Base-by-base conservation (phyloP, 2,888 invertebrate genomes). In the Drosophila rubida region DNA sequence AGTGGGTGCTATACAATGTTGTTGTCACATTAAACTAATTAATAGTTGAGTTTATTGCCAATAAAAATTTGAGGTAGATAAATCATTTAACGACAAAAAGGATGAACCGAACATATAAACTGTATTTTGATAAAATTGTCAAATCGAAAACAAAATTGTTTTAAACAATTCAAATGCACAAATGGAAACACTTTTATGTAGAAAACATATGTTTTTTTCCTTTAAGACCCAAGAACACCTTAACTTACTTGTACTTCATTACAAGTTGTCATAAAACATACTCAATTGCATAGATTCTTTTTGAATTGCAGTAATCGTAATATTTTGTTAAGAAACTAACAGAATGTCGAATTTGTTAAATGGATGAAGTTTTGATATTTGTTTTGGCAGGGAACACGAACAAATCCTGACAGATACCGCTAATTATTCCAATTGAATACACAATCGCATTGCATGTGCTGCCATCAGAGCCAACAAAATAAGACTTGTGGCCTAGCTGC, bases 401-500 rank as follows among this genome's bases (percentile, higher is more conserved):
- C 53, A 62, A 82, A 68, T 62, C 54, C 44, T 7, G 35, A 58
- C 44, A 53, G 74, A 71, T 69, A 74, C 13, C 48, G 50, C 61
- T 69, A 80, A 81, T 75, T 85, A 82, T 81, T 82, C 80, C 83
- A 82, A 82, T 72, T 85, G 80, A 66, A 75, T 77, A 67, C 66
- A 76, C 77, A 79, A 81, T 70, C 76, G 59, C 23, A 57, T 62
- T 50, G 65, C 75, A 48, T 66, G 79, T 48, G 59, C 25, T 30
- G 57, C 49, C 66, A 58, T 32, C 53, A 27, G 55, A 37, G 51
- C 22, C 39, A 32, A 65, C 67, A 62, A 70, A 70, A 79, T 64
- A 65, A 75, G 66, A 62, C 50, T 60, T 51, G 51, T 13, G 32
- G 55, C 45, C 75, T 67, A 67, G 71, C 45, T 13, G 55, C 23